Base-by-base conservation (phyloP, 2,888 invertebrate species). In the Campoplex capitator region DNA sequence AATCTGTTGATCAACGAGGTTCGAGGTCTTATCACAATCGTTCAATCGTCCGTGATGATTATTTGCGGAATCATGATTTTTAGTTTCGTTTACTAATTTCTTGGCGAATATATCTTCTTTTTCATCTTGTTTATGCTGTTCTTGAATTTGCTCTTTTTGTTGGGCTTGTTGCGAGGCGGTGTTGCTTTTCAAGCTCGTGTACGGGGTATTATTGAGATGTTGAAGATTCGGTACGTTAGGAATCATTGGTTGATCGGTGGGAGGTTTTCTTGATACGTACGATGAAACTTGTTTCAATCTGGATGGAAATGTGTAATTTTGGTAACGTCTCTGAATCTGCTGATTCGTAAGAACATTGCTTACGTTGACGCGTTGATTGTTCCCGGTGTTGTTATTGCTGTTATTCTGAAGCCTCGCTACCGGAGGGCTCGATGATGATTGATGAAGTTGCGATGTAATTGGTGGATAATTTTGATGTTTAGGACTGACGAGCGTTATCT, bases 401-500 rank as follows among this genome's bases (percentile, higher is more conserved):
- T 42, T 80, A 67, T 68, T 81, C 16, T 48, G 83, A 62, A 82
- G 89, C 78, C 88, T 90, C 56, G 89, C 83, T 3, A 79, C 83
- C 3, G 92, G 90, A 9, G 91, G 89, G 77, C 90, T 90, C 7
- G 89, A 84, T 16, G 89, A 88, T 56, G 67, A 62, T 65, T 76
- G 84, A 54, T 79, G 87, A 45, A 74, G 62, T 54, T 89, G 89
- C 1, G 84, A 85, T 32, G 82, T 78, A 48, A 85, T 84, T n/a
- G 65, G 11, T 35, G 82, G 48, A 32, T 84, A 0, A 91, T 89
- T 4, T 93, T 94, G 68, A 92, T 93, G 0, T 92, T 92, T 93
- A 0, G 96, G 95, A 83, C 95, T 95, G 0, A 97, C 97, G 87
- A 97, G 92, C 0, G 97, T 97, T 42, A 97, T 97, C 92, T 97